These are phyloP conservation scores for Rattus rattus DNA, from an alignment of 2,113 vertebrate genomes.

Conservation along the genomic window DNA sequence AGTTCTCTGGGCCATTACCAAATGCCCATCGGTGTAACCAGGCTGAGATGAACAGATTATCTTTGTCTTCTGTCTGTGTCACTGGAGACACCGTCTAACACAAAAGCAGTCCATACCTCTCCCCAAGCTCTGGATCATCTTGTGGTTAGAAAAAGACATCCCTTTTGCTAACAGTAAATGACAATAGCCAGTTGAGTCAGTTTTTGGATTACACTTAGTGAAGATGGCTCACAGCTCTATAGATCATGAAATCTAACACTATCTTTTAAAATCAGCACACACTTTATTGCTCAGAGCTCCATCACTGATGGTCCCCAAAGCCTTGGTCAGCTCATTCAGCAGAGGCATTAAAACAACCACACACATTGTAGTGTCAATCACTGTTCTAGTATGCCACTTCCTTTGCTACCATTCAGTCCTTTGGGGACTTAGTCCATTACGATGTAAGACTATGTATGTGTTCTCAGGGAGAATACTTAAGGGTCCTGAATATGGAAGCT, in stretches of 20 bases:
- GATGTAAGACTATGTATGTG: conserved; percentile 6
- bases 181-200: not conserved
- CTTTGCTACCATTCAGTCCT: not conserved
- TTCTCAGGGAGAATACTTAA: conserved; percentile 5
- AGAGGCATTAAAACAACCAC: conserved; percentile 46
- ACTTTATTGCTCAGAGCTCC: not conserved
- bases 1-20: not conserved
- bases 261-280: not conserved
- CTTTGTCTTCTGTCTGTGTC: not conserved
- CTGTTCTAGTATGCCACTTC: not conserved
- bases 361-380: conserved; percentile 35
- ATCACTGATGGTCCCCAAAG: not conserved
- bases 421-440: conserved; percentile 5
- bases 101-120: not conserved
- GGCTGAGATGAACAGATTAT: not conserved
- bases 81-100: not conserved
- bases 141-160: not conserved
- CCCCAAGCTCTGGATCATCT: not conserved
- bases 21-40: not conserved
- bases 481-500: not conserved
- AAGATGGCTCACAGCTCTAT: not conserved
- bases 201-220: not conserved
- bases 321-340: not conserved
- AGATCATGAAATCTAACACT: not conserved
- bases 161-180: not conserved